Percentiles rank a stretch among this genome's conserved stretches.
phyloP scores from a whole-genome alignment of 2,888 invertebrate species.

The Epirrhoe alternata region DNA sequence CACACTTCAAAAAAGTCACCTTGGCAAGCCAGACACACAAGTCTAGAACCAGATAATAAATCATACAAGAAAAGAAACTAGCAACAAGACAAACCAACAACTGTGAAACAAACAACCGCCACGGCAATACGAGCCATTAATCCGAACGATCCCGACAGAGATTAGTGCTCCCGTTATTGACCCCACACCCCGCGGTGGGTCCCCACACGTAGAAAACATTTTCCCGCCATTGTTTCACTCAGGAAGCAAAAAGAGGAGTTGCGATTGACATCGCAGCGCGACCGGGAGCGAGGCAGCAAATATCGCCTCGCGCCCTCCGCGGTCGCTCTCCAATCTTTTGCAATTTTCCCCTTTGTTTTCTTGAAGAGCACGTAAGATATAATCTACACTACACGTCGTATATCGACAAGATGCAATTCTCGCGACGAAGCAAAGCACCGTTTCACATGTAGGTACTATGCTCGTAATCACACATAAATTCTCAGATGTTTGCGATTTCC shows the following conservation, averaged over 20 bases:
- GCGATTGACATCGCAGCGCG: constrained; percentile 73
- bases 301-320: constrained; percentile 42
- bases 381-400: constrained; percentile 50
- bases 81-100: constrained; percentile 69
- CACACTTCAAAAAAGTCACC: too few relatives aligned
- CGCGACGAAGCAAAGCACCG: constrained; percentile 52
- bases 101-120: constrained; percentile 76
- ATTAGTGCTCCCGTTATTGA: constrained; percentile 79
- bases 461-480: constrained; percentile 56
- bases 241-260: constrained; percentile 73
- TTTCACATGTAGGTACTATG: constrained; percentile 51
- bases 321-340: constrained; percentile 50
- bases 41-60: constrained; percentile 45
- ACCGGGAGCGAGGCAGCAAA: constrained; percentile 33
- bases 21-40: not conserved
- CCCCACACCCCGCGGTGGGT: constrained; percentile 63
- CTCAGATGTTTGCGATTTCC: constrained; percentile 64
- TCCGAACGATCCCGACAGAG: constrained; percentile 79
- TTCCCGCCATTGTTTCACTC: constrained; percentile 78
- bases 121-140: constrained; percentile 81
- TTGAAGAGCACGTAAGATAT: constrained; percentile 53
- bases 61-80: constrained; percentile 67
- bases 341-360: constrained; percentile 65
- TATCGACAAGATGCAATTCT: constrained; percentile 48
- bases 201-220: constrained; percentile 77